Base-by-base conservation (phyloP, 2,888 invertebrate species). In the Malthinus flaveolus region DNA sequence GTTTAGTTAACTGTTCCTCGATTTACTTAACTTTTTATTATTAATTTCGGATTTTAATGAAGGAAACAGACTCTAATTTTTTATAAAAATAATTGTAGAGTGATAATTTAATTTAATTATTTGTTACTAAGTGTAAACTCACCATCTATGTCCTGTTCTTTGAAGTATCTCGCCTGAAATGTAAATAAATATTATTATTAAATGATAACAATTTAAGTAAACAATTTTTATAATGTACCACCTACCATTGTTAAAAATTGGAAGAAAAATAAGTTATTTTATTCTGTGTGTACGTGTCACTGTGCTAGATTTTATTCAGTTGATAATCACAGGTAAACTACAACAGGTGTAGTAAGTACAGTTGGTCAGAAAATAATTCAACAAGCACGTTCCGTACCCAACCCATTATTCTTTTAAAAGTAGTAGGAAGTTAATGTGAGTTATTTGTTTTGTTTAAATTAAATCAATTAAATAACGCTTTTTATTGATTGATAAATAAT, bases 111-210 rank as follows among this genome's bases (percentile, higher is more conserved):
- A 23, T 35, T 35, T 36, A 10, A 3, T 13, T 3, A 23, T 23
- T 23, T 23, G 23, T 23, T 23, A 23, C 23, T 23, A 23, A 23
- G 23, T 23, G 23, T 10, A 36, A 53, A 81, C 84, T 82, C 82
- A 95, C 95, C 95, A 82, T 96, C 96, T 67, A 96, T 96, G 73
- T 96, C 95, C 78, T 93, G 91, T 81, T 95, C 95, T 72, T 91
- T 91, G 78, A 96, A 96, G 80, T 93, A 94, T 62, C 94, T 88
- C 23, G 96, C 95, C 96, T 95, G 82, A 82, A 71, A 75, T n/a
- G 68, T 64, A 60, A 64, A 67, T 49, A 39, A 42, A 42, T 11
- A 23, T 3, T 23, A 42, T 15, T 13, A 15, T 42, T 12, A n/a
- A 42, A 7, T 53, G 49, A 32, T 61, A 42, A 44, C 13, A 23